Percentiles rank a stretch among this genome's conserved stretches.
These are phyloP conservation scores for Paramuricea clavata DNA, from an alignment of 92 coral and sea anemone species.

Conservation along the genomic window DNA sequence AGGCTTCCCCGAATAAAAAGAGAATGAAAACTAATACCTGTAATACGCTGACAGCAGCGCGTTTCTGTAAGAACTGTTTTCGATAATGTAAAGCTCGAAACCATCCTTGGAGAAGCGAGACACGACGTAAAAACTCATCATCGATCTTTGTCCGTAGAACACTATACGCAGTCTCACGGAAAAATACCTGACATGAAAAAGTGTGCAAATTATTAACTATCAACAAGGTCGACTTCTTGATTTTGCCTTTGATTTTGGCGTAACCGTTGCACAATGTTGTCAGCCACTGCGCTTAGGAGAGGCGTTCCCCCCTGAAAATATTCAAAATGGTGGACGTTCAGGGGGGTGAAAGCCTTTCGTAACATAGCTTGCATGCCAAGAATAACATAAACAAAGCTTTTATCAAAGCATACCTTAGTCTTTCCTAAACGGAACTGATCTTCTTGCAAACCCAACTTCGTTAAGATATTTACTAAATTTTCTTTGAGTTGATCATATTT, in stretches of 20 bases:
- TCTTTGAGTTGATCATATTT: conserved; percentile 56
- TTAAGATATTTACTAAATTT: conserved; percentile 73
- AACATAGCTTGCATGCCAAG: too few relatives aligned
- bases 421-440: conserved; percentile 89
- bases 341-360: too few relatives aligned
- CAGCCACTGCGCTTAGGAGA: too few relatives aligned
- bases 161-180: conserved; percentile 91
- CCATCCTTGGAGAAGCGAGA: conserved; percentile 89
- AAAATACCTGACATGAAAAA: conserved; percentile 74
- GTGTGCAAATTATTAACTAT: background rate
- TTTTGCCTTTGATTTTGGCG: too few relatives aligned
- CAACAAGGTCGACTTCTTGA: too few relatives aligned
- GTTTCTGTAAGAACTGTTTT: conserved; percentile 81
- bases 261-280: too few relatives aligned
- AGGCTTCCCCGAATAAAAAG: too few relatives aligned
- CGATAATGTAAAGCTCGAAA: conserved; percentile 83
- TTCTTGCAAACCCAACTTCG: conserved; percentile 74
- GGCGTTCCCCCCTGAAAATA: too few relatives aligned
- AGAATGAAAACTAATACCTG: conserved; percentile 69
- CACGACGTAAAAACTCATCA: conserved; percentile 76
- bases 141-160: conserved; percentile 80
- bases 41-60: conserved; percentile 80
- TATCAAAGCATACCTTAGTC: conserved; percentile 72
- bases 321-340: too few relatives aligned
- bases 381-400: too few relatives aligned